Base-by-base conservation (phyloP, 2,113 vertebrate genomes). In the Mirza zaza region DNA sequence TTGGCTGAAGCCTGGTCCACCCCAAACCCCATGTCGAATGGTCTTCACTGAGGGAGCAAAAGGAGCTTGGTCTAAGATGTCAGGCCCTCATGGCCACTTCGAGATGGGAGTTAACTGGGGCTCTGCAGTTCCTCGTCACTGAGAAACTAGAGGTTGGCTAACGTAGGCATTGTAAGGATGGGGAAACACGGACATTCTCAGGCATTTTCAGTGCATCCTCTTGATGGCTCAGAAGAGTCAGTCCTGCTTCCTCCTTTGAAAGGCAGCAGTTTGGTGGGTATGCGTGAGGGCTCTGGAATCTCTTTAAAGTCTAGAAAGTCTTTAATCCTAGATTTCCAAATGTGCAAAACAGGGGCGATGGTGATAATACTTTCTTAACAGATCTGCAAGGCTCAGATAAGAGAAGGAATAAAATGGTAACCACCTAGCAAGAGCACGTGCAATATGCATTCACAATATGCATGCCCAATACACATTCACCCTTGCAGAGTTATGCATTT, bases 121-220 rank as follows among this genome's bases (percentile, higher is more conserved):
- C 17, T 63, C 18, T 34, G 42, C 5, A 27, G 5, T 13, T 42
- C 32, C 70, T 23, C 2, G 0, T 23, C n/a, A 36, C 4, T 45
- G 82, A 87, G 91, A 92, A 76, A 29, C 34, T 21, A 57, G 83
- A 63, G 18, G 55, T 18, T 2, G 27, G 25, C 42, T 48, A 36
- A 15, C 25, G 14, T 29, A 81, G 91, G 70, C 3, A 11, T 21
- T 25, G 4, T 34, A 3, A 67, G 50, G 48, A 27, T 29, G n/a
- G 14, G 50, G 29, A 32, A 65, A 39, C 0, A 15, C 25, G 6
- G 23, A 23, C 21, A 13, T 32, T 48, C 48, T 25, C 4, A 8
- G 68, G 39, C 36, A 83, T 27, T 39, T 71, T 27, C 27, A 48
- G 57, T 21, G 73, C 80, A 71, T 32, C 32, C 10, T 27, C 63